A percentile compares a stretch with the other conserved stretches of the same genome.
These are phyloP conservation scores for Cinclus cinclus DNA, from an alignment of 2,113 vertebrate genomes.

Conservation along the genomic window DNA sequence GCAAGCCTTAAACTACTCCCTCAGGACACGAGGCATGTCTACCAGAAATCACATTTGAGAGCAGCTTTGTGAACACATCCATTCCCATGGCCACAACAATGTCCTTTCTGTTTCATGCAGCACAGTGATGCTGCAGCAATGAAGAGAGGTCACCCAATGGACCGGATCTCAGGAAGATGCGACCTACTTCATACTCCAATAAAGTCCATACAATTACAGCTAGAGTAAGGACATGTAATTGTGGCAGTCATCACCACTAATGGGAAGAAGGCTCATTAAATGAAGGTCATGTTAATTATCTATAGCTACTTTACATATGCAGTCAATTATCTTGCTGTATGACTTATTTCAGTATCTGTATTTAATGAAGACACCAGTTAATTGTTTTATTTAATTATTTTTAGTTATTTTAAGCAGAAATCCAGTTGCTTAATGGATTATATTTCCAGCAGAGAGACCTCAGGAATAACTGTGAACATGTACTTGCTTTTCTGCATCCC, in stretches of 20 bases:
- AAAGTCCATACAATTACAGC: background rate
- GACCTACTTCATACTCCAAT: conserved; percentile 9
- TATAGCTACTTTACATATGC: conserved; percentile 24
- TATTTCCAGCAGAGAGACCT: background rate
- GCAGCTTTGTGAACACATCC: background rate
- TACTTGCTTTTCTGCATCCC: background rate
- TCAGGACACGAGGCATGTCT: rapidly evolving
- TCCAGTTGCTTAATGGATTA: background rate
- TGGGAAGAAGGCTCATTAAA: conserved; percentile 10
- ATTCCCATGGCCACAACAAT: background rate
- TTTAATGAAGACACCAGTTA: conserved; percentile 35
- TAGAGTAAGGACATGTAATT: background rate
- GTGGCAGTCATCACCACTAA: background rate
- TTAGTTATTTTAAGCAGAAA: background rate
- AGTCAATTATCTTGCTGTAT: conserved; percentile 52
- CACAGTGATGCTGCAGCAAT: background rate
- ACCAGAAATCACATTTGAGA: background rate
- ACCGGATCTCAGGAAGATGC: background rate
- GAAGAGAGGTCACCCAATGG: background rate
- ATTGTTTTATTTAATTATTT: conserved; percentile 21
- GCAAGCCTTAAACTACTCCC: background rate
- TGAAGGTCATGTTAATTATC: conserved; percentile 53
- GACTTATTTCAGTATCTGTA: conserved; percentile 45
- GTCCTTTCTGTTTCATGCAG: background rate
- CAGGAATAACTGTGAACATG: background rate